These are phyloP conservation scores for Cremastinae sp. DNA, from an alignment of 2,888 invertebrate species.

Conservation along the genomic window DNA sequence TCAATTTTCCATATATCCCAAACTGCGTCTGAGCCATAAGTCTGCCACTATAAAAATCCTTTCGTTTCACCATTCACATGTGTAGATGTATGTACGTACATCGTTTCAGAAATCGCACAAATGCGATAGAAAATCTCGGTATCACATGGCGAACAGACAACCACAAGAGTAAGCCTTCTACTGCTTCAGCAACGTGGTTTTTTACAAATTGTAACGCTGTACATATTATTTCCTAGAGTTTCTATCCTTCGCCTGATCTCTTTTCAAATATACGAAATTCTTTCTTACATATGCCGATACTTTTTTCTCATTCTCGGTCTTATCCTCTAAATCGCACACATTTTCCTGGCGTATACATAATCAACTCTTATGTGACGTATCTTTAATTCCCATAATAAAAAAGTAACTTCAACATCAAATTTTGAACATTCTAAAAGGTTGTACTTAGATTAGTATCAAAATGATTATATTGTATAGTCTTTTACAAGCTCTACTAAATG, in stretches of 20 bases:
- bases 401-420: no score
- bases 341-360: slow-evolving; percentile 37
- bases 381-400: no score
- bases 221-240: slow-evolving; percentile 57
- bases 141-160: slow-evolving; percentile 49
- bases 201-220: slow-evolving; percentile 57
- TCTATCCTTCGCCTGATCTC: background rate
- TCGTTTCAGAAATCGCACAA: slow-evolving; percentile 10
- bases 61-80: slow-evolving; percentile 23
- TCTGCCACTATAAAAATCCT: slow-evolving; percentile 45
- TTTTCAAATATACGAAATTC: slow-evolving; percentile 18
- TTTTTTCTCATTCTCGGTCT: slow-evolving; percentile 32
- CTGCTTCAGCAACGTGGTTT: slow-evolving; percentile 57
- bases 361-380: slow-evolving; percentile 41
- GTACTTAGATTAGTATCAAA: no score
- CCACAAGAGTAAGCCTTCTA: slow-evolving; percentile 48
- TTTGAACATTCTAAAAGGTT: no score
- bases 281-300: slow-evolving; percentile 34
- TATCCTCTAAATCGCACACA: slow-evolving; percentile 7
- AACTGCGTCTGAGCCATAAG: slow-evolving; percentile 41
- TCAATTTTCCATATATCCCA: slow-evolving; percentile 47
- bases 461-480: no score
- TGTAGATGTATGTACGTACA: slow-evolving; percentile 35
- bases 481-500: no score
- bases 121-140: background rate